Evolutionary conservation across 53 echinoderm and acorn worm species (phyloP), one percentile per base, ranked within the genome.

Genomic region (Zoroaster sp.): DNA sequence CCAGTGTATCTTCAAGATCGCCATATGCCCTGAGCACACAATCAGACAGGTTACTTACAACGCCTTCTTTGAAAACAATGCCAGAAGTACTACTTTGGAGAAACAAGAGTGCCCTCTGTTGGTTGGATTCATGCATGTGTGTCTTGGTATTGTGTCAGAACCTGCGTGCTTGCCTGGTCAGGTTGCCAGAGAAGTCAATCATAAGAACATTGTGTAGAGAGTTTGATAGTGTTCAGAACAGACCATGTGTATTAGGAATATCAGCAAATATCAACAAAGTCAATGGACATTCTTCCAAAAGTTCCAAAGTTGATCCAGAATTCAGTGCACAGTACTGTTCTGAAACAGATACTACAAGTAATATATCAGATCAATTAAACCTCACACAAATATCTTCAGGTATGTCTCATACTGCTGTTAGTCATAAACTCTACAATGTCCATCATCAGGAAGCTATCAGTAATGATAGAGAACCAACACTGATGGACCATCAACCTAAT

Each of bases 91-190:
- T 12, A 0, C 92, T 94, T 34, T 96, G 96, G 96, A 41, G 21
- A 33, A 96, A 96, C 66, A 87, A 94, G 69, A 80, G 87, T 30
- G 88, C 89, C 69, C 88, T 99, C 66, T 99, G 99, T 73, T 99
- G 99, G 99, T 67, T 99, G 49, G 99, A 99, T 52, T 89, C 88
- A 14, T 92, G 91, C 91, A 83, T 99, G 91, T 73, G 93, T 15
- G 45, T 93, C 25, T 59, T 99, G 23, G 94, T 96, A 1, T 88
- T 81, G 45, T 87, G 88, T 52, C 41, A 46, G 0, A 94, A 94
- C 68, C 80, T 99, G 28, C 93, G 93, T 4, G 32, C 43, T 40
- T 96, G 96, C 70, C 88, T 96, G 13, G 63, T 53, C 12, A 40
- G 77, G 20, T 74, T 91, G n/a, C 83, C 80, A 0, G 89, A 37